Conservation (phyloP, 2,888 invertebrate genomes). For the Nasonia oneida region DNA sequence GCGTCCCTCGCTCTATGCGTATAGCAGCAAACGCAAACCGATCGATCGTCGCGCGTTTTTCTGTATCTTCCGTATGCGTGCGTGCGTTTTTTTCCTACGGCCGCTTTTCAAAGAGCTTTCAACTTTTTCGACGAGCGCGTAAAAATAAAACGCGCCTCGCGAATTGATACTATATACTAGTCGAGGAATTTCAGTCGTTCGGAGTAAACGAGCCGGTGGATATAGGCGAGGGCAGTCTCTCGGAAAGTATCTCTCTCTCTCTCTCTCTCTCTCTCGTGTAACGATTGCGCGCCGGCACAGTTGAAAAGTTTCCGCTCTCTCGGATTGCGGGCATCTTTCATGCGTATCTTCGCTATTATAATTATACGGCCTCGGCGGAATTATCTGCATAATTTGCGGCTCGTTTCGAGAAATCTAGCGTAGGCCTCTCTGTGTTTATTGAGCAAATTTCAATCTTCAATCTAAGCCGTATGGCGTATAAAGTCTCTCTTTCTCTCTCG, state of each 20-base stretch:
- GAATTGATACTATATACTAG: neutral
- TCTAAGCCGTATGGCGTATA: neutral
- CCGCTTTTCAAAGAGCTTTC: neutral
- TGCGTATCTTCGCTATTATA: neutral
- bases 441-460: too few relatives aligned
- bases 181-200: neutral
- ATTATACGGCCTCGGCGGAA: neutral
- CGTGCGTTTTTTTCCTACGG: neutral
- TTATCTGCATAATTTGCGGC: neutral
- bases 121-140: neutral
- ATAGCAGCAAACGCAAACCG: slow-evolving; percentile 53
- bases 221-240: too few relatives aligned
- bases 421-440: too few relatives aligned
- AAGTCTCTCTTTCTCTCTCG: neutral
- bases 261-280: too few relatives aligned
- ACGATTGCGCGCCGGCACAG: neutral
- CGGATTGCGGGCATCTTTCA: neutral
- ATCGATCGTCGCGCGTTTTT: slow-evolving; percentile 47
- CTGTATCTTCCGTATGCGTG: neutral
- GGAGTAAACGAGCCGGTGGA: neutral
- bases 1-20: neutral
- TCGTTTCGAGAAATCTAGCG: neutral
- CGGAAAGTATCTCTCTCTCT: too few relatives aligned
- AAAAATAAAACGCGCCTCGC: neutral
- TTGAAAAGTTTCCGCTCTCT: neutral